These are phyloP conservation scores for Callosobruchus maculatus DNA, from an alignment of 2,888 invertebrate species.

Conservation along the genomic window DNA sequence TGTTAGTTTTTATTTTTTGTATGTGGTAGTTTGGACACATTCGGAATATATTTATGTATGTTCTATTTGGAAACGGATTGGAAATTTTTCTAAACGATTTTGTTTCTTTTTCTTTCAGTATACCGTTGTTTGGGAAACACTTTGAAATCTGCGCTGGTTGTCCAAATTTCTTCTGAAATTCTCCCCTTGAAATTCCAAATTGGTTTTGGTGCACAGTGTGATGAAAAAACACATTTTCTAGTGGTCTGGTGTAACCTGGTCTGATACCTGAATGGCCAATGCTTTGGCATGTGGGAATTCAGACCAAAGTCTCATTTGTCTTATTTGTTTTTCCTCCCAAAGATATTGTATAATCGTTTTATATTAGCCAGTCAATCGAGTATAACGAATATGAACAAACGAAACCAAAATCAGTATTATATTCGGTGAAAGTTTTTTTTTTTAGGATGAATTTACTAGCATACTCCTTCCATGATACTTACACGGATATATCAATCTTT, in stretches of 20 bases:
- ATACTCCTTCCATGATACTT: too few relatives aligned
- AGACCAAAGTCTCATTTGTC: neutral
- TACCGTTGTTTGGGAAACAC: neutral
- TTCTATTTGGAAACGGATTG: neutral
- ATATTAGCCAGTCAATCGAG: too few relatives aligned
- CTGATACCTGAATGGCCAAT: slow-evolving; percentile 19
- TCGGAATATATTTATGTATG: neutral
- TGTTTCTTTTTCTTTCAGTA: neutral
- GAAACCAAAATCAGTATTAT: too few relatives aligned
- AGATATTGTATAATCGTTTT: neutral
- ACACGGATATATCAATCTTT: too few relatives aligned
- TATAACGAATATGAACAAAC: too few relatives aligned
- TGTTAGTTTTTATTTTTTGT: neutral
- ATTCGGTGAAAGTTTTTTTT: too few relatives aligned
- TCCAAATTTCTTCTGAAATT: neutral
- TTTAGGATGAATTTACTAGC: too few relatives aligned
- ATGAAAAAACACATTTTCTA: neutral
- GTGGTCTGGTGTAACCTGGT: slow-evolving; percentile 27
- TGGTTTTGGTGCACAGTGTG: neutral
- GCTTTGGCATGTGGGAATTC: neutral
- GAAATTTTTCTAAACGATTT: neutral
- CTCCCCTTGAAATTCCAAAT: neutral
- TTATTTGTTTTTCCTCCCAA: neutral
- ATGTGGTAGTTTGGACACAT: neutral
- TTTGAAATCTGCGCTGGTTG: neutral